Conservation (phyloP, 2,888 invertebrate genomes). For the Alviniconcha strummeri region DNA sequence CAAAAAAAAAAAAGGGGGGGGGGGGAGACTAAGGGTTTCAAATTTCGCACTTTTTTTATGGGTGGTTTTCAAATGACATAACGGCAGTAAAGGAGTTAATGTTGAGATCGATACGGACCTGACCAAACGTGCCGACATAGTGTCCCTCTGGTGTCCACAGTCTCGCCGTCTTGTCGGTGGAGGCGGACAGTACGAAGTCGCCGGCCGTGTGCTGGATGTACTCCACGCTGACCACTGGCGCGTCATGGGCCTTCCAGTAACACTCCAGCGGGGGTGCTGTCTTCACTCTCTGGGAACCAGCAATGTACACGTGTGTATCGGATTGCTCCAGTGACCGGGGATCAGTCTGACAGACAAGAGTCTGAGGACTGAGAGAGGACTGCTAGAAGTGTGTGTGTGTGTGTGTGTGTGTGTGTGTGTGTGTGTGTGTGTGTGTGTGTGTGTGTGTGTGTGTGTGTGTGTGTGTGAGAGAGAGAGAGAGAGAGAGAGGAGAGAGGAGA, state of each 20-base stretch:
- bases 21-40: neutral
- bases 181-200: slow-evolving; percentile 66
- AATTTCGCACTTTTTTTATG: too few relatives aligned
- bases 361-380: too few relatives aligned
- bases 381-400: too few relatives aligned
- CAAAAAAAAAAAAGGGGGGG: neutral
- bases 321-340: too few relatives aligned
- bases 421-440: too few relatives aligned
- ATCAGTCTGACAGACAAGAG: too few relatives aligned
- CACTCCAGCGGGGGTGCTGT: slow-evolving; percentile 54
- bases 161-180: slow-evolving; percentile 70
- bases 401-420: too few relatives aligned
- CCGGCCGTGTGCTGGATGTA: slow-evolving; percentile 63
- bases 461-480: too few relatives aligned
- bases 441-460: too few relatives aligned
- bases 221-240: slow-evolving; percentile 70
- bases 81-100: neutral
- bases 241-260: slow-evolving; percentile 68
- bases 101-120: slow-evolving; percentile 49
- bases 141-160: slow-evolving; percentile 69
- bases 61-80: too few relatives aligned
- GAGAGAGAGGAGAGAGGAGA: too few relatives aligned
- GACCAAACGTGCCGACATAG: slow-evolving; percentile 71
- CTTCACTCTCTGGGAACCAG: slow-evolving; percentile 52
- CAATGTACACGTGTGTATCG: too few relatives aligned